Base-by-base conservation (phyloP, 2,797 vertebrate genomes). In the Siniperca scherzeri region DNA sequence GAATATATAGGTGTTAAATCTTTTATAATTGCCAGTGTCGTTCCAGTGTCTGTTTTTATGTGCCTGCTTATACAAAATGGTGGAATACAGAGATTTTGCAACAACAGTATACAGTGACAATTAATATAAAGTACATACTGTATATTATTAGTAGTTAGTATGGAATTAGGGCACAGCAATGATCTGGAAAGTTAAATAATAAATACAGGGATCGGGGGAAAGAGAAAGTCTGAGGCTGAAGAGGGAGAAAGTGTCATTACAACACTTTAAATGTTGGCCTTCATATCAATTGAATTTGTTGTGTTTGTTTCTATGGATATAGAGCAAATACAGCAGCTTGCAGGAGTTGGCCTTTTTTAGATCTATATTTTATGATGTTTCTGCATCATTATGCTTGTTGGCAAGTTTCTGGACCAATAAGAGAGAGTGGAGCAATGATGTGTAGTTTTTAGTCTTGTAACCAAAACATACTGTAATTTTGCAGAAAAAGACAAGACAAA, bases 281-380 rank as follows among this genome's bases (percentile, higher is more conserved):
- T 81, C 27, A 62, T 33, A 59, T 36, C 64, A 25, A 78, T 72
- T 75, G 14, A 72, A 80, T 67, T 30, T 71, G 53, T 21, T 48
- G 17, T 60, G 25, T 71, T 72, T 61, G 68, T 55, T 70, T 57
- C 27, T 53, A 19, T 69, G 19, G 64, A 74, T 77, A 74, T 27
- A 33, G 53, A 40, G 72, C 53, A 12, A 40, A 65, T 40, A 27
- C 14, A 17, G 46, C 70, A 12, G 30, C 5, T 33, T 50, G 57
- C 30, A 60, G n/a, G 33, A 38, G 64, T 3, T 13, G 14, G 21
- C 3, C 33, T 12, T 79, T 73, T 68, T 75, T 13, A 27, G 61
- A 77, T 82, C 48, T 70, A 48, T 80, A 75, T 64, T 59, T 48
- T 14, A 72, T 60, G 10, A 78, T 36, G 69, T 53, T 48, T 72